phyloP scores from a whole-genome alignment of 2,888 invertebrate species.

The Entomobrya multifasciata region DNA sequence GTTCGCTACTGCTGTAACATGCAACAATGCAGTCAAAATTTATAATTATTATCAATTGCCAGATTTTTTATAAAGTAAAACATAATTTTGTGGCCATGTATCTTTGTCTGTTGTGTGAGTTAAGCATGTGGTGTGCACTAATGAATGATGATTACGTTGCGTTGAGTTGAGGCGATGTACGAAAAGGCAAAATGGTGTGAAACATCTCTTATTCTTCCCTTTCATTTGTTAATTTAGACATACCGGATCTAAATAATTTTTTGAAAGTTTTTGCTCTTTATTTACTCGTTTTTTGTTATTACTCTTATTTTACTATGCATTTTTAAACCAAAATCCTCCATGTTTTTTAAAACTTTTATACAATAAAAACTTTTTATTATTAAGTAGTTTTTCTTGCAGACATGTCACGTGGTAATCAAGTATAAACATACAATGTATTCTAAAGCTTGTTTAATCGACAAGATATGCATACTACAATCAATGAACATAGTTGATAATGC shows the following conservation, averaged over 20 bases:
- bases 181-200: constrained; percentile 28
- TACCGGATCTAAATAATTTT: constrained; percentile 52
- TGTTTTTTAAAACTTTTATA: constrained; percentile 22
- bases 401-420: constrained; percentile 71
- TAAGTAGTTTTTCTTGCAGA: neutral
- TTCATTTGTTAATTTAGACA: constrained; percentile 38
- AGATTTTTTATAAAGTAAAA: constrained; percentile 23
- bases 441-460: constrained; percentile 59
- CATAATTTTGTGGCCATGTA: constrained; percentile 30
- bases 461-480: neutral
- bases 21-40: neutral
- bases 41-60: constrained; percentile 41
- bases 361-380: constrained; percentile 30
- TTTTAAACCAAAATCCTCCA: too few relatives aligned
- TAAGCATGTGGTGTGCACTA: neutral
- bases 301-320: neutral
- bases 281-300: constrained; percentile 1
- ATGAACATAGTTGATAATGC: neutral
- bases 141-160: constrained; percentile 33
- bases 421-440: neutral
- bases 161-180: constrained; percentile 15
- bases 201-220: constrained; percentile 24
- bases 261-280: constrained; percentile 50
- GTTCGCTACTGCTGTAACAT: too few relatives aligned
- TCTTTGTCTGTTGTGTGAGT: neutral